Conservation (phyloP, 2,113 vertebrate genomes). For the Pycnonotus jocosus region DNA sequence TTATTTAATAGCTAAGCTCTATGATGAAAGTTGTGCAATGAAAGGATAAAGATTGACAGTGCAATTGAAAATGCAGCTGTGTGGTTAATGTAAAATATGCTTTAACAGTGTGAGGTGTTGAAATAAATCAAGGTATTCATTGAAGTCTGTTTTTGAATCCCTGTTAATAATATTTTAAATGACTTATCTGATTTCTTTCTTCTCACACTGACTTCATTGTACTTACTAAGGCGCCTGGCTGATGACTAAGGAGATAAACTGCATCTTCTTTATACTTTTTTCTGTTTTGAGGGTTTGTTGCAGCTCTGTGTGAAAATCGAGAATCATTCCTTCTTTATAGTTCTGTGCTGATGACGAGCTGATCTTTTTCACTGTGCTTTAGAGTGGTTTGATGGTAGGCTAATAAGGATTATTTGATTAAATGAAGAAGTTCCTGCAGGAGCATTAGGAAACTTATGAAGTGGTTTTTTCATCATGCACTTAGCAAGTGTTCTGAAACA, state of each 20-base stretch:
- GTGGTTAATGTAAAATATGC: neutral
- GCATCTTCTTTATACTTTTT: neutral
- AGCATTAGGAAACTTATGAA: neutral
- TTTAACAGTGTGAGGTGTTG: neutral
- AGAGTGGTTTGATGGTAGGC: neutral
- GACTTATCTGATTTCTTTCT: neutral
- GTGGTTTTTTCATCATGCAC: neutral
- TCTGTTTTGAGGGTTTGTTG: neutral
- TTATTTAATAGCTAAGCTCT: neutral
- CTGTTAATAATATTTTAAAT: neutral
- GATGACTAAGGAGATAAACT: neutral
- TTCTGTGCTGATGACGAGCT: neutral
- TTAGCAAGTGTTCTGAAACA: neutral
- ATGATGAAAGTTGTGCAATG: neutral
- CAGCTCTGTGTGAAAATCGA: neutral
- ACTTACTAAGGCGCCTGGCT: neutral
- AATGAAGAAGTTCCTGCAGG: neutral
- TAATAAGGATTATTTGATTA: neutral
- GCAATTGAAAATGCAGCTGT: neutral
- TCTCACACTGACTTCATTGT: neutral
- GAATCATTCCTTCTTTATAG: neutral
- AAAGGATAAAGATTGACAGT: neutral
- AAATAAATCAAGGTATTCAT: neutral
- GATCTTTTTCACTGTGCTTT: neutral
- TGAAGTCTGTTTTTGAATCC: neutral